phyloP scores from a whole-genome alignment of 2,797 vertebrate species.

The Leuciscus waleckii region DNA sequence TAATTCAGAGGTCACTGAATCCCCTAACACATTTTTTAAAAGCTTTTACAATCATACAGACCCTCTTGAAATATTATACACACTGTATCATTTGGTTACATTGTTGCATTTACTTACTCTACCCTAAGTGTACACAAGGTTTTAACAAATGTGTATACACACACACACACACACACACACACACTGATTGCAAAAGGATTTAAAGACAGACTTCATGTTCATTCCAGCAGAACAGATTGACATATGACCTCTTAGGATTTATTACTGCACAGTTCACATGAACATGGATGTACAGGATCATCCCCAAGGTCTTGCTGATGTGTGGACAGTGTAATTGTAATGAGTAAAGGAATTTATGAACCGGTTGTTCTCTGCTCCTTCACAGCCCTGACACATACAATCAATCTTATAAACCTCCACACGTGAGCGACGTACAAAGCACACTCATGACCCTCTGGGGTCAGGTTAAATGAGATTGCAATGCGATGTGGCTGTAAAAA shows the following conservation, averaged over 20 bases:
- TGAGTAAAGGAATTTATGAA: conserved; percentile 41
- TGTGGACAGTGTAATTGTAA: conserved; percentile 37
- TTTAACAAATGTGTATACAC: neutral
- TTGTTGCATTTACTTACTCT: neutral
- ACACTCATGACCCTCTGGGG: conserved; percentile 29
- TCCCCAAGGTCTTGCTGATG: conserved; percentile 33
- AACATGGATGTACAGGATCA: neutral
- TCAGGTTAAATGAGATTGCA: conserved; percentile 7
- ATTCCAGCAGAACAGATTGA: conserved; percentile 63
- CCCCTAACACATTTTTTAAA: neutral
- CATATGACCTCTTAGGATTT: conserved; percentile 55
- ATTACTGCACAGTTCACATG: conserved; percentile 13
- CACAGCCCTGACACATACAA: conserved; percentile 21
- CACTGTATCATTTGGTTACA: neutral
- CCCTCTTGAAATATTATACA: neutral
- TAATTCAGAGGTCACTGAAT: neutral
- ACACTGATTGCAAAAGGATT: conserved; percentile 2
- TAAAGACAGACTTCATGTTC: neutral
- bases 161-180: neutral
- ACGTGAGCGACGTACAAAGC: conserved; percentile 38
- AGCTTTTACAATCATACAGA: conserved; percentile 5
- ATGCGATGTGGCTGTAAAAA: neutral
- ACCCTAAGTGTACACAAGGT: neutral
- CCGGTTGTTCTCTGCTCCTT: conserved; percentile 44
- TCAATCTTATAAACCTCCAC: conserved; percentile 40